These are phyloP conservation scores for Petrocephalus zakoni DNA, from an alignment of 2,113 vertebrate species.

Conservation along the genomic window DNA sequence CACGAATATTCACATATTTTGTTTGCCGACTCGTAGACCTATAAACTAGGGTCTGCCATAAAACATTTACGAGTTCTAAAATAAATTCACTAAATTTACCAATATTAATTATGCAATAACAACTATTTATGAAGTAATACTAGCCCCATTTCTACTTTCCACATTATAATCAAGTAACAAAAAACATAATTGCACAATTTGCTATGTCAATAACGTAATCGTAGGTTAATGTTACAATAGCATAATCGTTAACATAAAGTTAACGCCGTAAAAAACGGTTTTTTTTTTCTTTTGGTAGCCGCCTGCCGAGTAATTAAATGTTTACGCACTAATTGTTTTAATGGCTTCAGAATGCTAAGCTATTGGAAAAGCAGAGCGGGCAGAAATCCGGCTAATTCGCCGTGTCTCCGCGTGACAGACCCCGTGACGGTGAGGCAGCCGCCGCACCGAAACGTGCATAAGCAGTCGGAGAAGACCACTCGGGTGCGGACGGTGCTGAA, in stretches of 20 bases:
- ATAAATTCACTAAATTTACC: neutral
- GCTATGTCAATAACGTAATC: neutral
- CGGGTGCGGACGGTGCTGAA: slow-evolving; percentile 92
- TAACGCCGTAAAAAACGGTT: neutral
- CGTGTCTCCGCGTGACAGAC: slow-evolving; percentile 53
- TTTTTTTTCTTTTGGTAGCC: neutral
- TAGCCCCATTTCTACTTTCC: neutral
- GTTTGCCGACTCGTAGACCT: neutral
- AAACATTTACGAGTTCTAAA: neutral
- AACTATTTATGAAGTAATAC: neutral
- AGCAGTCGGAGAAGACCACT: slow-evolving; percentile 83
- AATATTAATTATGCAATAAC: neutral
- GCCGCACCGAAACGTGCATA: slow-evolving; percentile 75
- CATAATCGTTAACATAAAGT: neutral
- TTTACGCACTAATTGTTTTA: neutral
- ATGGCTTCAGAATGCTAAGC: neutral
- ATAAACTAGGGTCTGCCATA: neutral
- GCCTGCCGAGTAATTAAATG: neutral
- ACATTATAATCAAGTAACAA: neutral
- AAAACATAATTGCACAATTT: neutral
- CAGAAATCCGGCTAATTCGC: neutral
- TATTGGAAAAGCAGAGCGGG: neutral
- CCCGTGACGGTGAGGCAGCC: slow-evolving; percentile 70
- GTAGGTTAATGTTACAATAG: neutral
- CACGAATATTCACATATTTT: neutral